phyloP scores from a whole-genome alignment of 2,888 invertebrate species.

The Eristalinus sepulchralis region DNA sequence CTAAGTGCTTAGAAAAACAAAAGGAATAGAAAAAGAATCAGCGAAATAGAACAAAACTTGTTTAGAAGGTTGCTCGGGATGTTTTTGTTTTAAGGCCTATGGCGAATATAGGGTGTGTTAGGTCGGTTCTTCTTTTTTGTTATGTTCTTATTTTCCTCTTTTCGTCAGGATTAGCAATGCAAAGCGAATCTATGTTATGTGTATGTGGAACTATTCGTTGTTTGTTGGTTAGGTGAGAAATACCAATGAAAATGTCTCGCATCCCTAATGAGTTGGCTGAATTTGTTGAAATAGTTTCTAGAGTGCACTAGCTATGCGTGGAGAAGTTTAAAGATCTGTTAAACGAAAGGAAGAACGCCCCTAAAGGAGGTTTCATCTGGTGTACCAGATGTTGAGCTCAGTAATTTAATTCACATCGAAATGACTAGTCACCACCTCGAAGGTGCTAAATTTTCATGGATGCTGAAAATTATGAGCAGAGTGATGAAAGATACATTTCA shows the following conservation, averaged over 20 bases:
- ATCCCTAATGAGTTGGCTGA: too few species aligned
- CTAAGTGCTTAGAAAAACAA: constrained; percentile 57
- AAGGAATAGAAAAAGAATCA: constrained; percentile 11
- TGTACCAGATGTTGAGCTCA: neutral
- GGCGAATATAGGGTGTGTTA: constrained; percentile 41
- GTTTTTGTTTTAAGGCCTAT: constrained; percentile 50
- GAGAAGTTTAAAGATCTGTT: neutral
- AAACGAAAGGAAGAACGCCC: neutral
- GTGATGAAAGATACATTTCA: neutral
- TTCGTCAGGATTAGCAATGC: constrained; percentile 33
- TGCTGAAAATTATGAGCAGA: neutral
- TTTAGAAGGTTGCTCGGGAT: constrained; percentile 42
- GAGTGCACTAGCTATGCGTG: neutral
- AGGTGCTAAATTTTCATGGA: neutral
- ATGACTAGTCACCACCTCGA: neutral
- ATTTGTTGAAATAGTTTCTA: too few species aligned
- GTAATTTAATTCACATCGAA: neutral
- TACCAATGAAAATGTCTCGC: too few species aligned
- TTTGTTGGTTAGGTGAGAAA: too few species aligned
- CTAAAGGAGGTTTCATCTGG: neutral
- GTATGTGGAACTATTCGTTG: neutral
- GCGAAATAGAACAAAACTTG: constrained; percentile 55
- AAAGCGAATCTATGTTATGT: neutral
- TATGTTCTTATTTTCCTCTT: neutral
- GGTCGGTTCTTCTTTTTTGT: constrained; percentile 27